Conservation (phyloP, 2,888 invertebrate species). For the Tanypteryx hageni region DNA sequence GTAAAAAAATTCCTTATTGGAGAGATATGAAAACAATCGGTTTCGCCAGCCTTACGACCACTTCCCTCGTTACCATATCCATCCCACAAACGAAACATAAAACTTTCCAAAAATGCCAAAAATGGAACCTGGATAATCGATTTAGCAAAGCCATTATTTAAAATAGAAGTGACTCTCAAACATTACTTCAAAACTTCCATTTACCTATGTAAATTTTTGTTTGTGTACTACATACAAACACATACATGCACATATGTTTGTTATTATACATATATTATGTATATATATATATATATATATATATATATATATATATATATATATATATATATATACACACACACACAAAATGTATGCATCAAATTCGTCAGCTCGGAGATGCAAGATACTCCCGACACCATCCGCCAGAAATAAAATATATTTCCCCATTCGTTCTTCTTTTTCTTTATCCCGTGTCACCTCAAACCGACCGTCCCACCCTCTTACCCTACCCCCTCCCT, state of each 20-base stretch:
- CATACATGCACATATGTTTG: not conserved
- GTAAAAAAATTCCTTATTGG: too few relatives aligned
- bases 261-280: not conserved
- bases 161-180: not conserved
- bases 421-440: not conserved
- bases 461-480: not conserved
- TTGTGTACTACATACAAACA: not conserved
- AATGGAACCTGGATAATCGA: not conserved
- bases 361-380: not conserved
- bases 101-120: not conserved
- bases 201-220: not conserved
- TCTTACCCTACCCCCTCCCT: not conserved
- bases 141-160: slow-evolving; percentile 21
- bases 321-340: not conserved
- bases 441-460: not conserved
- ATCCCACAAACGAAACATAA: too few relatives aligned
- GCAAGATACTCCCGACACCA: not conserved
- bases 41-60: too few relatives aligned
- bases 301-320: not conserved
- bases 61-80: too few relatives aligned
- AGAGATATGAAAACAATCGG: too few relatives aligned
- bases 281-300: not conserved
- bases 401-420: not conserved
- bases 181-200: not conserved
- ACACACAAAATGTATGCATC: not conserved